Base-by-base conservation (phyloP, 2,888 invertebrate genomes). In the Agrilus biguttatus region DNA sequence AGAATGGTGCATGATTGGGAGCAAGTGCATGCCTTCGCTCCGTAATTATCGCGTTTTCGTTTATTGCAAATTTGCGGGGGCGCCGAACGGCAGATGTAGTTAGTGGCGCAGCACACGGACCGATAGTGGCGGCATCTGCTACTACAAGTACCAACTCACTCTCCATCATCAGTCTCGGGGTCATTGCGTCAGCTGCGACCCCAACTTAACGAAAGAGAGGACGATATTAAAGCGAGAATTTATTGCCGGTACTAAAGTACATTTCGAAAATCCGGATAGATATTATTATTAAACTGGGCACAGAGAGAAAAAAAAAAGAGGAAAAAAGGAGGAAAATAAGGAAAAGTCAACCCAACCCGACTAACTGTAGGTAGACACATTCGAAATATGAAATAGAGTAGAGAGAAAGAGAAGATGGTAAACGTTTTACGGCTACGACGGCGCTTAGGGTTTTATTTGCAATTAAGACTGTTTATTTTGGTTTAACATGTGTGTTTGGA, bases 191-290 rank as follows among this genome's bases (percentile, higher is more conserved):
- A 66, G 66, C 65, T 66, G 66, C 62, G 61, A 61, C 60, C 61
- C 59, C 54, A 54, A 53, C 54, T 52, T 55, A 17, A 17, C 17
- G 17, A 17, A 17, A 17, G 47, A 17, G 47, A 52, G 58, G 58
- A 56, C 60, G 63, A 65, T 66, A 66, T 66, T 66, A 66, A 66
- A 63, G 60, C 53, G 52, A 56, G 56, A 64, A 66, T 66, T 66
- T 66, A 66, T 65, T 50, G 60, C 58, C 43, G 47, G 44, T 45
- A 44, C 51, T 28, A 28, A 28, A 28, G 8, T 28, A 28, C 10
- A 28, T 28, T 28, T 28, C 28, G 14, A 36, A 21, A 21, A 21
- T 21, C 4, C 21, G 21, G 21, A 21, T 21, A 21, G 21, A 21
- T 1, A 21, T 21, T 36, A 23, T 23, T 23, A 28, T 28, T 28